A percentile compares a stretch with the other conserved stretches of the same genome.
Evolutionary conservation across 2,113 vertebrate genomes (phyloP).

Genomic region (Nothoprocta pentlandii): DNA sequence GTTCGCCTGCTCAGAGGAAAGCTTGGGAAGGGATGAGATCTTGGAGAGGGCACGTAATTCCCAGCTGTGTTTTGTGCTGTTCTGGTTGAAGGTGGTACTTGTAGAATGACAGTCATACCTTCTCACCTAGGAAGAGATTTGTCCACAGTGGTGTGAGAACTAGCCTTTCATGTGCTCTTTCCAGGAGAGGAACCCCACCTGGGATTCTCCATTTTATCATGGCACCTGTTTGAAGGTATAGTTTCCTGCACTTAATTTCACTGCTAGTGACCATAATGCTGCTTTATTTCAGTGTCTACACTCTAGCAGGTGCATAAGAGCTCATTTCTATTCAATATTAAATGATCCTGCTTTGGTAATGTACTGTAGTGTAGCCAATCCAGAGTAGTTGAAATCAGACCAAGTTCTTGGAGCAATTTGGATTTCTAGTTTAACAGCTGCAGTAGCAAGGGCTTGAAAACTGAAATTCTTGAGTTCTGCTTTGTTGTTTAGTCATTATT

Average conservation of each 20-base stretch:
- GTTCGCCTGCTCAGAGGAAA: not conserved
- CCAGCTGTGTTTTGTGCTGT: not conserved
- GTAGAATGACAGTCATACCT: not conserved
- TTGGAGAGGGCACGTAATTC: not conserved
- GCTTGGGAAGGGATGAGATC: not conserved
- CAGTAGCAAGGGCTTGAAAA: not conserved
- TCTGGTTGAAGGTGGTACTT: not conserved
- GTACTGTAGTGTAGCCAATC: not conserved
- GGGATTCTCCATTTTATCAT: not conserved
- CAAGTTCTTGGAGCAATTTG: not conserved
- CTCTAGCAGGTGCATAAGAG: too few species aligned
- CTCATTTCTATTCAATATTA: not conserved
- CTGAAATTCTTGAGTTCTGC: not conserved
- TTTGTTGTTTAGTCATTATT: not conserved
- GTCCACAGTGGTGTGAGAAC: not conserved
- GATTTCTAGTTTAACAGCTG: not conserved
- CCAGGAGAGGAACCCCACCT: not conserved
- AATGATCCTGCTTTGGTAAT: not conserved
- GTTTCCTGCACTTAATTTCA: not conserved
- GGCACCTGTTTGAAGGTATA: not conserved
- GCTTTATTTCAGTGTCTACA: not conserved
- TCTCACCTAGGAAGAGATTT: not conserved
- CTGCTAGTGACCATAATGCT: not conserved
- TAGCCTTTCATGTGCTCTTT: not conserved
- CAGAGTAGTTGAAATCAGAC: not conserved